Evolutionary conservation across 2,797 vertebrate species (phyloP), one percentile per base, ranked within the genome.

Genomic region (Ataeniobius toweri): DNA sequence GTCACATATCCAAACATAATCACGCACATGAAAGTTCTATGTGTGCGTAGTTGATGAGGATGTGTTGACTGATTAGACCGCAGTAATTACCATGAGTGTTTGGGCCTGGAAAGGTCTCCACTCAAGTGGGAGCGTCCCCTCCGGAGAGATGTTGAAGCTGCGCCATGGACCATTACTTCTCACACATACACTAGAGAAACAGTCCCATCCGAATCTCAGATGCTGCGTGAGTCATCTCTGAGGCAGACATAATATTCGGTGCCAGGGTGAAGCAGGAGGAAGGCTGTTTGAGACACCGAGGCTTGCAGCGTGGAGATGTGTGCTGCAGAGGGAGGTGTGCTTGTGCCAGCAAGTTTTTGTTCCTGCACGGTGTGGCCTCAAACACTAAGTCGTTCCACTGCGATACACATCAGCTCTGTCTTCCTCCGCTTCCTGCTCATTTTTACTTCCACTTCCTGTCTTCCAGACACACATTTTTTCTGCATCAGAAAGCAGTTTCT

Each of bases 51-150:
- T 86, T 94, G 93, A 96, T 93, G 94, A 95, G 93, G 88, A 93
- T 89, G 92, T 92, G 92, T 94, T 95, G 94, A 95, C 95, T 95
- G 94, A 95, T 95, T 93, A 90, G 88, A 87, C 92, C 89, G 92
- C 92, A 93, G 91, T 95, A 95, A 96, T 96, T 95, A 95, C 94
- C 93, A 82, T 77, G 81, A 89, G 92, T 89, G 86, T 90, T 91
- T 91, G 92, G 86, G 85, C 92, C 85, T 88, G 83, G 82, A 92
- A 92, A 92, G 88, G 92, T 91, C 83, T 90, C 51, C 5, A 67
- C 87, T 91, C 89, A 88, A 85, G 85, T 89, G 89, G 88, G 89
- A 90, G 88, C 85, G 89, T 90, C 88, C 77, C 86, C 88, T 88
- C 87, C 76, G 76, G 89, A 89, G 89, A 86, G 83, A 89, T 74